phyloP scores from a whole-genome alignment of 1,140 invertebrate species.

The Samia ricini region DNA sequence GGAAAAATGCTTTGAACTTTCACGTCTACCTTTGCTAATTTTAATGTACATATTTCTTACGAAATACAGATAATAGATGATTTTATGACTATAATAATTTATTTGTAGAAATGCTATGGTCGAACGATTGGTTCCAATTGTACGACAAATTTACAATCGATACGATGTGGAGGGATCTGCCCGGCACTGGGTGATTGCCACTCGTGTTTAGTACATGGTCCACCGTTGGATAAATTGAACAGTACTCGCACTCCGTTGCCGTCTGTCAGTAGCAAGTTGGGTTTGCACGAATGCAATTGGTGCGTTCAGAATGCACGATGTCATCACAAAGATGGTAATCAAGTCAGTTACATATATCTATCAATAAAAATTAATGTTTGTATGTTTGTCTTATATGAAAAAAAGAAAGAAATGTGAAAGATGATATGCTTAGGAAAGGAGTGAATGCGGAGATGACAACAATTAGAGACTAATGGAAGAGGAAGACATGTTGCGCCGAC shows the following conservation, averaged over 20 bases:
- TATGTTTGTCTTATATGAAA: no score
- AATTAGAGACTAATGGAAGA: no score
- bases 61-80: no score
- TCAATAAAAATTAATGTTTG: no score
- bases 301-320: slow-evolving; percentile 95
- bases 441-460: no score
- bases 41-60: no score
- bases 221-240: slow-evolving; percentile 40
- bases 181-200: slow-evolving; percentile 91
- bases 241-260: slow-evolving; percentile 58
- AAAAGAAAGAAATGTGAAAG: no score
- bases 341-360: background rate
- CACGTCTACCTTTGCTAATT: no score
- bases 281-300: slow-evolving; percentile 91
- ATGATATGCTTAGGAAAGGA: no score
- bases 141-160: slow-evolving; percentile 92
- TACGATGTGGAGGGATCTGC: slow-evolving; percentile 92
- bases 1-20: no score
- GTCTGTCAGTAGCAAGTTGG: slow-evolving; percentile 87
- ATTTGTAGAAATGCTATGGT: slow-evolving; percentile 85
- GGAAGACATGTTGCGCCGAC: no score
- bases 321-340: slow-evolving; percentile 87
- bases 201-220: slow-evolving; percentile 89
- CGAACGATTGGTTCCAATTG: slow-evolving; percentile 89
- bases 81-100: background rate